Base-by-base conservation (phyloP, 2,113 vertebrate genomes). In the Lipotes vexillifer region DNA sequence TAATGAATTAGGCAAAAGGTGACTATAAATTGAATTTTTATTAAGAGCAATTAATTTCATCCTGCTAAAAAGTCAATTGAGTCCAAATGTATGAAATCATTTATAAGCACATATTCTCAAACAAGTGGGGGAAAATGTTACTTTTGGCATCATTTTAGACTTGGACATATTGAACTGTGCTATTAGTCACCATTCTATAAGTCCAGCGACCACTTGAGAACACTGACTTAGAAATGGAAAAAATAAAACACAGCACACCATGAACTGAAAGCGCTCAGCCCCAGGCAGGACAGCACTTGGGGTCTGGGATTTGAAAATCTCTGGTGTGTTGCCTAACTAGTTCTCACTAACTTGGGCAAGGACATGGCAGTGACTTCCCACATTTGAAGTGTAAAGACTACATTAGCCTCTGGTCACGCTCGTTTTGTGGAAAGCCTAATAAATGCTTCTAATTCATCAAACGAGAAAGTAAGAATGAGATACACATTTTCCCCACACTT, bases 11-110 rank as follows among this genome's bases (percentile, higher is more conserved):
- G 41, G 31, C 52, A 72, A 92, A 46, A 93, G 66, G 21, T 20
- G 17, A 93, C 41, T 41, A 38, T 81, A 71, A 77, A 72, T 21
- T 46, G 23, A 23, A 95, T 25, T 94, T 95, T 83, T 75, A 88
- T 41, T 90, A 86, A 88, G 6, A 49, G 75, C 29, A 93, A 82
- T 89, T 95, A 36, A 91, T 89, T 92, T 89, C 72, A 82, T 31
- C 33, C 31, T 14, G 5, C 55, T 91, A 86, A 85, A 93, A 95
- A 65, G 55, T 61, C 46, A 90, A 44, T 59, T 88, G 85, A 95
- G 82, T 82, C 77, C 88, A 96, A 95, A 88, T 11, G 49, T 49
- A 74, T 38, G 33, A 95, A 90, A 97, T 88, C n/a, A 36, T 91
- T 86, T 88, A 36, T 57, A 72, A 87, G 66, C 3, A 81, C 27